phyloP scores from a whole-genome alignment of 2,888 invertebrate genomes.

The Drosophila fulvimacula region DNA sequence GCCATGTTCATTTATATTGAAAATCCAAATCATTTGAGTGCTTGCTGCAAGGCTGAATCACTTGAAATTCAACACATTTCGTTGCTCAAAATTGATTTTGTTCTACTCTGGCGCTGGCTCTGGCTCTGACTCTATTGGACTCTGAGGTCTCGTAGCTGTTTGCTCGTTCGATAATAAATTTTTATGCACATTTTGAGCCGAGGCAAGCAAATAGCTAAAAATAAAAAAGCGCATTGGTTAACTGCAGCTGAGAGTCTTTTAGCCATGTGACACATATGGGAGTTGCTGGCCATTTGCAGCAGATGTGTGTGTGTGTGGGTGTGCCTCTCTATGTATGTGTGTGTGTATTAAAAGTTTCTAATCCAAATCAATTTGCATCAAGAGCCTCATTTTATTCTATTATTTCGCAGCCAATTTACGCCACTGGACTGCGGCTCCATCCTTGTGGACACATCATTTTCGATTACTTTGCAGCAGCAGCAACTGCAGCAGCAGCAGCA shows the following conservation, averaged over 20 bases:
- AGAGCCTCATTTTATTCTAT: slow-evolving; percentile 84
- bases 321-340: slow-evolving; percentile 4
- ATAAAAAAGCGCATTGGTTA: slow-evolving; percentile 22
- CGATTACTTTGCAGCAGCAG: slow-evolving; percentile 64
- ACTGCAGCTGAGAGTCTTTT: slow-evolving; percentile 40
- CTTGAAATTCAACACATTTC: slow-evolving; percentile 26
- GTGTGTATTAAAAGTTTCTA: slow-evolving; percentile 74
- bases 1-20: slow-evolving; percentile 1
- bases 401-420: slow-evolving; percentile 81
- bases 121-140: slow-evolving; percentile 18
- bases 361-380: slow-evolving; percentile 84
- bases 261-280: slow-evolving; percentile 42
- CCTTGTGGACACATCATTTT: slow-evolving; percentile 79
- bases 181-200: slow-evolving; percentile 65
- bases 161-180: slow-evolving; percentile 50
- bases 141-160: slow-evolving; percentile 19
- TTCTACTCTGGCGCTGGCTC: slow-evolving; percentile 3
- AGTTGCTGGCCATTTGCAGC: slow-evolving; percentile 24
- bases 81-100: slow-evolving; percentile 48
- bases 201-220: slow-evolving; percentile 35
- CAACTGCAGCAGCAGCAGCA: slow-evolving; percentile 5
- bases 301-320: slow-evolving; percentile 10
- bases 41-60: slow-evolving; percentile 15
- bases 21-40: slow-evolving; percentile 3
- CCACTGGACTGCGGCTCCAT: slow-evolving; percentile 56